phyloP scores from a whole-genome alignment of 2,113 vertebrate species.

The Atractosteus spatula region DNA sequence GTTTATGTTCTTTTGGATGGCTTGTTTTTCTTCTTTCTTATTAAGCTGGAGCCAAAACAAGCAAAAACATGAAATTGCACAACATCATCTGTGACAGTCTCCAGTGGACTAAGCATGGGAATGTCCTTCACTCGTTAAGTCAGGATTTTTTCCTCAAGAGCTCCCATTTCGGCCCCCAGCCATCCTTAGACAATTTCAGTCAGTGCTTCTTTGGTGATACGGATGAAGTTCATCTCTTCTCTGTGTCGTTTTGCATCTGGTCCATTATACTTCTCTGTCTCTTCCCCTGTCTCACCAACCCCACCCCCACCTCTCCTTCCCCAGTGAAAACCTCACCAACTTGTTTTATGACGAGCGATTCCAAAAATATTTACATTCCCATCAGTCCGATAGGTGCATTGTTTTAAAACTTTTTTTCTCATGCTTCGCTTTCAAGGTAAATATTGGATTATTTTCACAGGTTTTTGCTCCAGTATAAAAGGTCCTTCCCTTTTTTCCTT shows the following conservation, averaged over 20 bases:
- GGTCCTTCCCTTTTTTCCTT: no score
- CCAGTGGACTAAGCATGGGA: constrained; percentile 32
- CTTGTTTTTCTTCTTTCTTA: not conserved
- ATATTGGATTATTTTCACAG: no score
- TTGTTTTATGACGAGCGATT: no score
- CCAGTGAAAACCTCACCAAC: not conserved
- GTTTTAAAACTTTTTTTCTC: no score
- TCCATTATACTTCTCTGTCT: constrained; percentile 29
- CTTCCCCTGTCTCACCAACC: constrained; percentile 25
- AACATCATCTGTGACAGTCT: constrained; percentile 12
- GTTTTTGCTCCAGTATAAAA: no score
- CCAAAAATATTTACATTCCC: no score
- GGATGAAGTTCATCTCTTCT: constrained; percentile 25
- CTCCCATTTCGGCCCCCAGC: constrained; percentile 22
- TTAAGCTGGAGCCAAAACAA: constrained; percentile 17
- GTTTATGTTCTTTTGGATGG: constrained; percentile 15
- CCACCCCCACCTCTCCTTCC: constrained; percentile 11
- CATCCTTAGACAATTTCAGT: constrained; percentile 37
- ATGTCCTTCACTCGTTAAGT: constrained; percentile 26
- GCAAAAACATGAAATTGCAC: constrained; percentile 20
- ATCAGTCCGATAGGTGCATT: no score
- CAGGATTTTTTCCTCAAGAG: constrained; percentile 32
- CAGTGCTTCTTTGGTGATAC: constrained; percentile 34
- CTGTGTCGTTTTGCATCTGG: constrained; percentile 31
- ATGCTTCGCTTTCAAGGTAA: no score